These are phyloP conservation scores for Zoanthus solanderi DNA, from an alignment of 92 coral and sea anemone genomes.

Conservation along the genomic window DNA sequence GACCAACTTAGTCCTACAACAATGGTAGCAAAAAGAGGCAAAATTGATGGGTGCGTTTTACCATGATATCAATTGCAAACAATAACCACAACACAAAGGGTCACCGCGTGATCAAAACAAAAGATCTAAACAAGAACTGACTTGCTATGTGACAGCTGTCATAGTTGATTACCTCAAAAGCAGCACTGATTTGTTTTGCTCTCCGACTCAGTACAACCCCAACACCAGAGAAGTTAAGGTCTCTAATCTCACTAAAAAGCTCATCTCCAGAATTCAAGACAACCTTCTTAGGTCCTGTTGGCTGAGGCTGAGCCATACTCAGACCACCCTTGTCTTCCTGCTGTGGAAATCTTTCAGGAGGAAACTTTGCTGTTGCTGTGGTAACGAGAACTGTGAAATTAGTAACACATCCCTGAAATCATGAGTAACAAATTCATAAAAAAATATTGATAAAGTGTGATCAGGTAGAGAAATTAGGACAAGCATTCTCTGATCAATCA, in stretches of 20 bases:
- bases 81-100: no score
- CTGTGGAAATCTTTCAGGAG: slow-evolving; percentile 89
- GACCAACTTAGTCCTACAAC: no score
- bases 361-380: slow-evolving; percentile 95
- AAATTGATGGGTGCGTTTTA: no score
- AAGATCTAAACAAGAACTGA: no score
- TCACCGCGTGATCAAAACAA: no score
- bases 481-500: no score
- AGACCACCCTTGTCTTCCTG: slow-evolving; percentile 92
- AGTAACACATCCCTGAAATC: neutral
- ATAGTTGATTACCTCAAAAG: slow-evolving; percentile 80
- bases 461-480: no score
- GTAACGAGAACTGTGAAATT: neutral
- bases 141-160: no score
- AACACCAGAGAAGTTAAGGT: slow-evolving; percentile 96
- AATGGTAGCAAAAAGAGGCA: no score
- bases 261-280: slow-evolving; percentile 95
- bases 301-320: slow-evolving; percentile 66
- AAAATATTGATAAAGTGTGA: no score
- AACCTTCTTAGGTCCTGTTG: slow-evolving; percentile 92
- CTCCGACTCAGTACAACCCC: slow-evolving; percentile 90
- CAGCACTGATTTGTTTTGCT: slow-evolving; percentile 98
- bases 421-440: no score
- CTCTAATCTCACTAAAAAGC: slow-evolving; percentile 86
- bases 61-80: no score